These are phyloP conservation scores for Zenarchopterus dispar DNA, from an alignment of 2,797 vertebrate species.

Conservation along the genomic window DNA sequence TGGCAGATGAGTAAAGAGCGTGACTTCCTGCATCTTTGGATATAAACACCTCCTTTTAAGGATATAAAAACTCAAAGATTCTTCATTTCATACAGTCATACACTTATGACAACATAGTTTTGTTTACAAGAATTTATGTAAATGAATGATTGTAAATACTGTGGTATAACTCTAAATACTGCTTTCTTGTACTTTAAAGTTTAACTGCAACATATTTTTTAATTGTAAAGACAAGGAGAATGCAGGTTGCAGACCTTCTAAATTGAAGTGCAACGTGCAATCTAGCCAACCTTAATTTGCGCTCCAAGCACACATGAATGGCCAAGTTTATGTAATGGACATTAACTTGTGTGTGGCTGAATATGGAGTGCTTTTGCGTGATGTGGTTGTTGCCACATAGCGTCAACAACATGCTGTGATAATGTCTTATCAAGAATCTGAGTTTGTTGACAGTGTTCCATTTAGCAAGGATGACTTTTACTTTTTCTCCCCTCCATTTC, in stretches of 20 bases:
- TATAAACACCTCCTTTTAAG: too few species aligned
- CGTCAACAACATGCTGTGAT: conserved; percentile 23
- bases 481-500: conserved; percentile 10
- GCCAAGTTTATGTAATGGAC: conserved; percentile 4
- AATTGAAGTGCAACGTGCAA: conserved; percentile 6
- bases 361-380: conserved; percentile 3
- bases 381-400: conserved; percentile 5
- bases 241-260: conserved; percentile 2
- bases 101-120: too few species aligned
- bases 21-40: too few species aligned
- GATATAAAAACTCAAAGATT: too few species aligned
- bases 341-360: conserved; percentile 1
- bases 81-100: too few species aligned
- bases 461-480: conserved; percentile 37
- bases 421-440: conserved; percentile 18
- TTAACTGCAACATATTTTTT: not conserved
- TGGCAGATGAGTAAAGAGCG: too few species aligned
- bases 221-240: not conserved
- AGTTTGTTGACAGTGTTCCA: conserved; percentile 19
- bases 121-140: too few species aligned
- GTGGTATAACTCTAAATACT: not conserved
- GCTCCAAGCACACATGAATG: conserved; percentile 2
- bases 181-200: not conserved
- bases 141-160: not conserved
- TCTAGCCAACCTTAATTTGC: conserved; percentile 6